Base-by-base conservation (phyloP, 2,113 vertebrate species). In the Cnemophilus loriae region DNA sequence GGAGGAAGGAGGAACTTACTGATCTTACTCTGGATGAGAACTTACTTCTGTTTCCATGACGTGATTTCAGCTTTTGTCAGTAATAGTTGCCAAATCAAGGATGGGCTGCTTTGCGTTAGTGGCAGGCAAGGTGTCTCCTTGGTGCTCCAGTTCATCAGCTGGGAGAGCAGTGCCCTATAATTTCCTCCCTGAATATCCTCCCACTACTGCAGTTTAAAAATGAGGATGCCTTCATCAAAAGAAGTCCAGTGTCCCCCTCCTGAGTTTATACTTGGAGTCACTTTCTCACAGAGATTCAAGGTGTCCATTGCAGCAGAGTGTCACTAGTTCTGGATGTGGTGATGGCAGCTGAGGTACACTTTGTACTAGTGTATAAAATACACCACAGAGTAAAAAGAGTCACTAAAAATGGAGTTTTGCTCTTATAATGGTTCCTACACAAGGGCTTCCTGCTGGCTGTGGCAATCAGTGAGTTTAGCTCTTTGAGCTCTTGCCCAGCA, bases 401-500 rank as follows among this genome's bases (percentile, higher is more conserved):
- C 50, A 57, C 41, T 70, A 67, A 92, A 94, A 95, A 92, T 55
- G 59, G 76, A 74, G 65, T 93, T 95, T 80, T 89, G 39, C 60
- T 90, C 42, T 33, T 73, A 55, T 32, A 67, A 42, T 88, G n/a
- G 3, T 80, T 95, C 30, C 68, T 70, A 7, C 64, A 42, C 27
- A 5, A 70, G 90, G 46, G 83, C 39, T 86, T 93, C 79, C 83
- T 70, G 73, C 64, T 90, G 88, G 88, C 86, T 88, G 0, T 30
- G 83, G 60, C 47, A 90, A 20, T 89, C 79, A 78, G 75, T 4
- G 9, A 50, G 65, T 88, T 80, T 4, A 74, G 79, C 83, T 92
- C 88, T 95, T 93, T 93, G 94, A 90, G 95, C 92, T 88, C 27
- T 44, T 86, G 90, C 91, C 93, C 90, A 81, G 92, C 47, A 8